These are phyloP conservation scores for Tortrix viridana DNA, from an alignment of 2,888 invertebrate genomes.

Conservation along the genomic window DNA sequence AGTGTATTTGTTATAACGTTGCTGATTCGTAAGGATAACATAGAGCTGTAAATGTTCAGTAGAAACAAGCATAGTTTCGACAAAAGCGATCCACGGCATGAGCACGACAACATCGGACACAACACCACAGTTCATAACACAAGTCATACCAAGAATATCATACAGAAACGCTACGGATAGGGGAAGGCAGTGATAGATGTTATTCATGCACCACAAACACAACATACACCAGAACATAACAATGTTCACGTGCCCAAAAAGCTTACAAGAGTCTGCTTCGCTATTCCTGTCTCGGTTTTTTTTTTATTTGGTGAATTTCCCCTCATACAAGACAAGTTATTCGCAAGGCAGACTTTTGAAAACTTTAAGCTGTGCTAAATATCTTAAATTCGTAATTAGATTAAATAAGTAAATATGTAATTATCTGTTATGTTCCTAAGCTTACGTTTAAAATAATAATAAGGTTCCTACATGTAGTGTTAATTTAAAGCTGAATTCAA, in stretches of 20 bases:
- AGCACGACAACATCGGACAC: slow-evolving; percentile 60
- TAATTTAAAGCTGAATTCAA: background rate
- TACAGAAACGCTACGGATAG: slow-evolving; percentile 47
- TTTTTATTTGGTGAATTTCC: background rate
- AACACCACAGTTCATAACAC: slow-evolving; percentile 75
- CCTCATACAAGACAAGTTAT: background rate
- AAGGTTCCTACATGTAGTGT: slow-evolving; percentile 16
- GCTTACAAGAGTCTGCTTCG: slow-evolving; percentile 29
- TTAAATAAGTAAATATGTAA: background rate
- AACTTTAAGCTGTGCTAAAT: slow-evolving; percentile 16
- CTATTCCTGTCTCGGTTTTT: background rate
- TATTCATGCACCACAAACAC: slow-evolving; percentile 82
- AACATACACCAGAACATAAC: slow-evolving; percentile 46
- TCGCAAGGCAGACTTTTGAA: slow-evolving; percentile 21
- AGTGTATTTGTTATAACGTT: background rate
- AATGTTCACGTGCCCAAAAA: slow-evolving; percentile 40
- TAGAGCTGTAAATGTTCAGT: slow-evolving; percentile 4
- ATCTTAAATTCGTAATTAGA: slow-evolving; percentile 12
- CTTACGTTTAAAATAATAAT: slow-evolving; percentile 1
- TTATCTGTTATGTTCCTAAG: slow-evolving; percentile 7
- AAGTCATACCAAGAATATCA: slow-evolving; percentile 47
- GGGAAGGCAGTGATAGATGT: slow-evolving; percentile 73
- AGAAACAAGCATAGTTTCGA: slow-evolving; percentile 54
- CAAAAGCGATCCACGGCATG: slow-evolving; percentile 68
- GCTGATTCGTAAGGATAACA: background rate